Conservation (phyloP, 35 echinoderm and acorn worm species). For the Anneissia japonica region DNA sequence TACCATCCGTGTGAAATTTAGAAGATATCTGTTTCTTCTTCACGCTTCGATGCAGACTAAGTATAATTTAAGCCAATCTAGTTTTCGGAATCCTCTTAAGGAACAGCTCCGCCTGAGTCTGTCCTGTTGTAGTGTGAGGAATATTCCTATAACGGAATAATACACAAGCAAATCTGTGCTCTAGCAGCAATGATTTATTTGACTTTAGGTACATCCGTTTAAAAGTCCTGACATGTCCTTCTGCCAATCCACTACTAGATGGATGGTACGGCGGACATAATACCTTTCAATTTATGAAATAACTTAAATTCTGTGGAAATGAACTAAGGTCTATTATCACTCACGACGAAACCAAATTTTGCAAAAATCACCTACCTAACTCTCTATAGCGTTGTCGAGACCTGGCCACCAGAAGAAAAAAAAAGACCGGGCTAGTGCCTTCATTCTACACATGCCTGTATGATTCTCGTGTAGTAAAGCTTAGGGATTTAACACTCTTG, state of each 20-base stretch:
- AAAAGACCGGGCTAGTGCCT: conserved; percentile 6
- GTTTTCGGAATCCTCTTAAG: conserved; percentile 5
- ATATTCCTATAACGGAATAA: conserved; percentile 17
- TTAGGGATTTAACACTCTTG: conserved; percentile 35
- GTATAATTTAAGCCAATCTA: not conserved
- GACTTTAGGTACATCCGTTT: not conserved
- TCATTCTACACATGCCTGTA: conserved; percentile 37
- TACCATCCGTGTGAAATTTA: not conserved
- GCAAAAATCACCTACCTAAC: conserved; percentile 4
- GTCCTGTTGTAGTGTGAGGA: not conserved
- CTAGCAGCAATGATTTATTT: not conserved
- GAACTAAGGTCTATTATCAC: conserved; percentile 12
- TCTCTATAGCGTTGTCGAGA: conserved; percentile 26
- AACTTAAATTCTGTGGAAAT: conserved; percentile 16
- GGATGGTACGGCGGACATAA: conserved; percentile 24
- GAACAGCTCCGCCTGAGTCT: conserved; percentile 4
- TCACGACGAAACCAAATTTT: not conserved
- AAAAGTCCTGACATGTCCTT: not conserved
- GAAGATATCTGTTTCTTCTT: not conserved
- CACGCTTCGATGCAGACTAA: not conserved
- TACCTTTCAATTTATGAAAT: not conserved
- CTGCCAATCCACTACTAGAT: not conserved
- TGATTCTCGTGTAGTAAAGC: conserved; percentile 21
- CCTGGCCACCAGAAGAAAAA: conserved; percentile 54
- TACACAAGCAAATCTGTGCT: not conserved